Conservation (phyloP, 1,140 invertebrate species). For the Popillia japonica region DNA sequence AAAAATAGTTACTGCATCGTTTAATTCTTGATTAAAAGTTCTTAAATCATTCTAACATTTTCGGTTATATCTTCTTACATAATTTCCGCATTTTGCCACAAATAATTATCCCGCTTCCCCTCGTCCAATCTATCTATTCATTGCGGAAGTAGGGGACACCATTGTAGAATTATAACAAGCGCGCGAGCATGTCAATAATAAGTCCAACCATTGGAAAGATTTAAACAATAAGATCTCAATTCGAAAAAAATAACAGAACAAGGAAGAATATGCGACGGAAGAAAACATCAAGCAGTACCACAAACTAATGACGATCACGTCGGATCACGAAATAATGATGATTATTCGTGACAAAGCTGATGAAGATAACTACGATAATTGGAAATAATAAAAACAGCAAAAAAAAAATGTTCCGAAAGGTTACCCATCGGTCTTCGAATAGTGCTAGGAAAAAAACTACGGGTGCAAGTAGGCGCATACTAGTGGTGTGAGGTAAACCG, state of each 20-base stretch:
- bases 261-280: neutral
- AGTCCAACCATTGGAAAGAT: neutral
- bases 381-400: neutral
- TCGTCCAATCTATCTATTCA: neutral
- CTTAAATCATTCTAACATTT: too few species aligned
- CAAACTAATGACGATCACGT: neutral
- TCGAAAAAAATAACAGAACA: neutral
- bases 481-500: neutral
- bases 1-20: too few species aligned
- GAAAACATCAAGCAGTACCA: neutral
- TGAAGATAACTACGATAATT: neutral
- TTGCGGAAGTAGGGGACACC: neutral
- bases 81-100: neutral
- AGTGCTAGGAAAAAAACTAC: neutral
- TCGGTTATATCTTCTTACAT: too few species aligned
- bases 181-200: slow-evolving; percentile 5
- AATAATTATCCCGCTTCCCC: neutral
- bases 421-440: neutral
- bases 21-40: too few species aligned
- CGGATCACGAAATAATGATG: neutral
- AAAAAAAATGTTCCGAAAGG: slow-evolving; percentile 4
- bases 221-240: neutral
- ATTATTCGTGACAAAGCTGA: slow-evolving; percentile 10
- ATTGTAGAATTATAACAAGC: neutral
- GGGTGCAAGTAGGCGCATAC: neutral